Conservation (phyloP, 2,888 invertebrate genomes). For the Alviniconcha strummeri region DNA sequence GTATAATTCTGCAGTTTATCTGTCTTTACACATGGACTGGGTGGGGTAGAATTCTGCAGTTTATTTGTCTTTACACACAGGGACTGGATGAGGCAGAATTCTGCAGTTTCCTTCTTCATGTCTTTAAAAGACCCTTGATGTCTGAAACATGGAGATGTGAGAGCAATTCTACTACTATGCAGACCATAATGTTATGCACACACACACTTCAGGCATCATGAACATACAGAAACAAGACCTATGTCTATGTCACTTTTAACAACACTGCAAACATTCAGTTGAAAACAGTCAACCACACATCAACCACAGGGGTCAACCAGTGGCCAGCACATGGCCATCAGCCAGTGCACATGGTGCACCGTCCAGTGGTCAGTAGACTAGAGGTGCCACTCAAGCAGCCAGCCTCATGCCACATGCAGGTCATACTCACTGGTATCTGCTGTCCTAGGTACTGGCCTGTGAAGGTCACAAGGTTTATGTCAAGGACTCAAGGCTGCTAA, state of each 20-base stretch:
- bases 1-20: too few species aligned
- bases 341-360: too few species aligned
- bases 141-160: too few species aligned
- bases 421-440: conserved; percentile 43
- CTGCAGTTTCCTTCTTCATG: too few species aligned
- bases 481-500: background rate
- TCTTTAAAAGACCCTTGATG: too few species aligned
- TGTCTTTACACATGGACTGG: too few species aligned
- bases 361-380: background rate
- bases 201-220: background rate
- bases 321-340: too few species aligned
- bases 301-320: background rate
- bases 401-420: conserved; percentile 14
- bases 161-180: too few species aligned
- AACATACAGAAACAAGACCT: background rate
- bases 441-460: conserved; percentile 33
- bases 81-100: too few species aligned
- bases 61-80: too few species aligned
- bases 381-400: background rate
- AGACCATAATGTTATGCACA: too few species aligned
- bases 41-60: too few species aligned
- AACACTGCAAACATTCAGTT: background rate
- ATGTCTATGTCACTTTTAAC: background rate
- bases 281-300: background rate
- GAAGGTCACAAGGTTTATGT: conserved; percentile 4